phyloP scores from a whole-genome alignment of 2,888 invertebrate species.

The Tiliacea aurago region DNA sequence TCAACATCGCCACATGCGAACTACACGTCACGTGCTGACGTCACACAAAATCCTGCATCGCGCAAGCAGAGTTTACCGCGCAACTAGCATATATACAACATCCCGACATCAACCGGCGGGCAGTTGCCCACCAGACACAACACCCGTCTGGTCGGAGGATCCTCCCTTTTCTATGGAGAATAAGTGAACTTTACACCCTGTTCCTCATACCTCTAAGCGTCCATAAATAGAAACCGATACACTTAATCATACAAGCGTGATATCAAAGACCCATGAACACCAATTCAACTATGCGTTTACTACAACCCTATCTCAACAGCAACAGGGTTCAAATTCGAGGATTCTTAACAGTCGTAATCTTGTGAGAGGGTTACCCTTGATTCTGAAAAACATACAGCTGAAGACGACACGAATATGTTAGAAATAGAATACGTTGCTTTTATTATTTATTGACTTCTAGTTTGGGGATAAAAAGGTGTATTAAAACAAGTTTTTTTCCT shows the following conservation, averaged over 20 bases:
- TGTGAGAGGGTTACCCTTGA: constrained; percentile 17
- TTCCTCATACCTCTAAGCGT: too few relatives aligned
- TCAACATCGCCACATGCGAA: too few relatives aligned
- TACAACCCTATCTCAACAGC: rapidly evolving
- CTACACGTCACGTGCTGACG: too few relatives aligned
- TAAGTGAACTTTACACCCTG: too few relatives aligned
- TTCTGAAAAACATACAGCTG: constrained; percentile 25
- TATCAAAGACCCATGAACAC: background rate
- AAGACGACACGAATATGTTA: constrained; percentile 39
- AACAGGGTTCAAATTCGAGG: background rate
- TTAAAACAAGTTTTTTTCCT: background rate
- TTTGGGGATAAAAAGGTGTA: constrained; percentile 1
- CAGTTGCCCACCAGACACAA: too few relatives aligned
- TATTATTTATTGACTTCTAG: constrained; percentile 49
- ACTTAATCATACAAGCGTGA: constrained; percentile 32
- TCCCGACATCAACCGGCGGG: too few relatives aligned
- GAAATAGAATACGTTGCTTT: constrained; percentile 29
- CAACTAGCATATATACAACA: too few relatives aligned
- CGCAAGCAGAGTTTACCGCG: too few relatives aligned
- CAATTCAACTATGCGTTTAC: background rate
- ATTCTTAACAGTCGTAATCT: background rate
- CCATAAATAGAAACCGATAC: constrained; percentile 20
- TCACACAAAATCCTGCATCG: too few relatives aligned
- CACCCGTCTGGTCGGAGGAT: too few relatives aligned
- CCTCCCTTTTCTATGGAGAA: too few relatives aligned